Conservation (phyloP, 2,797 vertebrate species). For the Balearica regulorum region DNA sequence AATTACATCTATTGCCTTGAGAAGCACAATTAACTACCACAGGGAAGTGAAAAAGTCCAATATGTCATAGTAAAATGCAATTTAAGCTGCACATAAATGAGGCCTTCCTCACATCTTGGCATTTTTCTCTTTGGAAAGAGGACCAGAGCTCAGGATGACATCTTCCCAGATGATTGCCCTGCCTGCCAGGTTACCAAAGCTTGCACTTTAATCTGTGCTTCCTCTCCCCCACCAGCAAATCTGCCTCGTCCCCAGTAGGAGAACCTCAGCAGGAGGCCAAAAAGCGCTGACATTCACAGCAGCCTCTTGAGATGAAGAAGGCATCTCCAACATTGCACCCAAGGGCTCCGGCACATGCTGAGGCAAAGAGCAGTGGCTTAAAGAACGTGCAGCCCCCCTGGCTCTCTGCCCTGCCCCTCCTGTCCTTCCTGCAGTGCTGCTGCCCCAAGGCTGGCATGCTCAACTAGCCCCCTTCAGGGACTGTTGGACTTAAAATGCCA, state of each 20-base stretch:
- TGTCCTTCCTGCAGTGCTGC: background rate
- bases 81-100: slow-evolving; percentile 1
- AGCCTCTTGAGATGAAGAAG: background rate
- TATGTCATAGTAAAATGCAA: slow-evolving; percentile 14
- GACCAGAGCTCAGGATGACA: background rate
- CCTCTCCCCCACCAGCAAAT: background rate
- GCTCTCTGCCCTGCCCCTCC: background rate
- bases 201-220: background rate
- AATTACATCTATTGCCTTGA: slow-evolving; percentile 11
- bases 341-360: accelerated
- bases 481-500: background rate
- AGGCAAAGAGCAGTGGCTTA: background rate
- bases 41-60: background rate
- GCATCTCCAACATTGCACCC: accelerated
- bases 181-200: background rate
- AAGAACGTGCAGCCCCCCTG: accelerated
- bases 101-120: background rate
- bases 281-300: background rate
- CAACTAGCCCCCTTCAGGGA: background rate
- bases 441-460: background rate
- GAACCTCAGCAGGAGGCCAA: background rate
- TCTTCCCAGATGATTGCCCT: background rate
- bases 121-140: background rate
- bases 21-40: background rate
- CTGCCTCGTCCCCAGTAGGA: background rate